Evolutionary conservation across 2,113 vertebrate species (phyloP), one percentile per base, ranked within the genome.

Genomic region (Leiothrix lutea): DNA sequence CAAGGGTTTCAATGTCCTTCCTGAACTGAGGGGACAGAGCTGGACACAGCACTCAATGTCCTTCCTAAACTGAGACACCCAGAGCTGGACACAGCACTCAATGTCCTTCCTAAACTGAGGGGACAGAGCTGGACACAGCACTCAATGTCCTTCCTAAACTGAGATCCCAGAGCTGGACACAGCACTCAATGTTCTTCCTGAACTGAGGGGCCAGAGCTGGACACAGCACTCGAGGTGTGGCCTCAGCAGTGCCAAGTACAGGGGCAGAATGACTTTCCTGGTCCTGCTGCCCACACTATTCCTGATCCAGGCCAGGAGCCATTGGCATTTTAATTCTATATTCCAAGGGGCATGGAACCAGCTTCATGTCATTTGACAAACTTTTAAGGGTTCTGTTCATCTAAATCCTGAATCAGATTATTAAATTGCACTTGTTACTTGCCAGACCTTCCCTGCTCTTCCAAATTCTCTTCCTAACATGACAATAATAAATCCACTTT

Each of bases 1-100:
- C 12, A 3, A 26, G 70, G 1, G 0, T 42, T 38, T 20, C 51
- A 33, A 26, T 0, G 9, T 42, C 38, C 17, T n/a, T n/a, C 51
- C 69, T 8, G 14, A 72, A 56, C 29, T 42, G 70, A 26, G 38
- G n/a, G n/a, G n/a, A n/a, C n/a, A 71, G 50, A 54, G 3, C 36
- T 33, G 50, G 50, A 25, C 69, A 71, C 69, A 54, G 36, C 69
- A 71, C 50, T 31, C 21, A 14, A 16, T 42, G n/a, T n/a, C n/a
- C n/a, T n/a, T n/a, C n/a, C n/a, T n/a, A n/a, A n/a, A n/a, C n/a
- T n/a, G n/a, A n/a, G n/a, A n/a, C n/a, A n/a, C n/a, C n/a, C n/a
- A n/a, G n/a, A n/a, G n/a, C n/a, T n/a, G n/a, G n/a, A n/a, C n/a
- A n/a, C n/a, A n/a, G n/a, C n/a, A n/a, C n/a, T n/a, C n/a, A n/a